Evolutionary conservation across 2,113 vertebrate genomes (phyloP), one percentile per base, ranked within the genome.

Genomic region (Mesoclemmys tuberculata): DNA sequence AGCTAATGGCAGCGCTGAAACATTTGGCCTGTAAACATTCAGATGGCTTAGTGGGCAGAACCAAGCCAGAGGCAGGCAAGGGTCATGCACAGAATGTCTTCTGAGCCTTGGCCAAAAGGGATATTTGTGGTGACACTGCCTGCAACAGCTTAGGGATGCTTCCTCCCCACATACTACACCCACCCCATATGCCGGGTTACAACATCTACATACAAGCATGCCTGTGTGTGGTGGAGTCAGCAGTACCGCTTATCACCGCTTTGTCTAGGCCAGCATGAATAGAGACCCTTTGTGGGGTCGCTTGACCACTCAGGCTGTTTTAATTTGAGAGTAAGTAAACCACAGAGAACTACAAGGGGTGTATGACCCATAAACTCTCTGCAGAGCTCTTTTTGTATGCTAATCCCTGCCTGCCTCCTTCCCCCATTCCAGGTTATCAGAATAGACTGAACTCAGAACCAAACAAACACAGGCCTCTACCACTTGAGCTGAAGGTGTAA

Each of bases 41-140:
- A 90, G 87, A 85, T 92, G 84, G 80, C 10, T 85, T 61, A 92
- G 44, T 89, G 93, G 93, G 87, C 81, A 94, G 87, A 71, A 52
- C 54, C 75, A 54, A 4, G 5, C 2, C 0, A 92, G 88, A 90
- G 55, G 51, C 90, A 90, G 52, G 68, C 75, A 61, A 19, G 49
- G 77, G 74, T 44, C 26, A 46, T 77, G 41, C 13, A 2, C 24
- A 77, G 44, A 87, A 51, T 92, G 90, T 89, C 96, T 96, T 93
- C 86, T 82, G 71, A 38, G 48, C 44, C 41, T 16, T 90, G 79
- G 68, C 86, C 88, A 94, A 26, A 96, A 61, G 1, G 93, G 86
- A 46, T 94, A 87, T 4, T 95, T 97, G 94, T 93, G 93, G 95
- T 96, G 91, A 84, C 41, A 11, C 71, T 94, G 77, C 88, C 93